phyloP scores from a whole-genome alignment of 2,113 vertebrate species.

The Polypterus senegalus region DNA sequence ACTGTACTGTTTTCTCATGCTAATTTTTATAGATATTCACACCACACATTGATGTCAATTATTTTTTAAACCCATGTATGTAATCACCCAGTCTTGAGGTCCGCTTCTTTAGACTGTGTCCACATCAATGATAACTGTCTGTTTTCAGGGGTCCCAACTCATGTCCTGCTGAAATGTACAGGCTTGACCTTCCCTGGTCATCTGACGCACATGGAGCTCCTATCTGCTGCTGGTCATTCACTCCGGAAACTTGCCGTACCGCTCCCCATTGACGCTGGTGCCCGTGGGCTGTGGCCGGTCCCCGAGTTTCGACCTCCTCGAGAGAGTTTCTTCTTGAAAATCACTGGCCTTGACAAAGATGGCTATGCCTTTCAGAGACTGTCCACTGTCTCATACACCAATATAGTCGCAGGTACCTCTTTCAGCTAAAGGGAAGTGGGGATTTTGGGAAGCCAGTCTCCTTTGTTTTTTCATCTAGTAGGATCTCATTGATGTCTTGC shows the following conservation, averaged over 20 bases:
- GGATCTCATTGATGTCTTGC: background rate
- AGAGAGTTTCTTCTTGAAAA: conserved; percentile 76
- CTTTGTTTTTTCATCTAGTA: background rate
- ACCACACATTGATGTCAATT: too few relatives aligned
- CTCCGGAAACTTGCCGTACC: conserved; percentile 48
- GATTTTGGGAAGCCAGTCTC: background rate
- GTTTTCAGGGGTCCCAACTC: conserved; percentile 63
- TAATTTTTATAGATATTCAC: too few relatives aligned
- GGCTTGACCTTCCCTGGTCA: conserved; percentile 62
- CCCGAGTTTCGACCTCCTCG: conserved; percentile 57
- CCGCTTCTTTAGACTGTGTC: too few relatives aligned
- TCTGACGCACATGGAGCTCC: conserved; percentile 59
- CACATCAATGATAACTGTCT: background rate
- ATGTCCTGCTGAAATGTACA: conserved; percentile 68
- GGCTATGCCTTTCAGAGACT: conserved; percentile 77
- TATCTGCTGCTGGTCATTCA: conserved; percentile 56
- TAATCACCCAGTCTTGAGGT: too few relatives aligned
- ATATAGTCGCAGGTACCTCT: conserved; percentile 59
- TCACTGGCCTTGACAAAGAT: conserved; percentile 62
- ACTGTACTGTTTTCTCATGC: too few relatives aligned
- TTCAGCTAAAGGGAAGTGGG: conserved; percentile 10
- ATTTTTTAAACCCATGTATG: too few relatives aligned
- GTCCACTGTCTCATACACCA: conserved; percentile 78
- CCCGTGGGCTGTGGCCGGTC: conserved; percentile 62
- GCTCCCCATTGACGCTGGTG: conserved; percentile 47